A percentile compares a stretch with the other conserved stretches of the same genome.
Evolutionary conservation across 2,113 vertebrate species (phyloP).

Genomic region (Ivindomyrus marchei): DNA sequence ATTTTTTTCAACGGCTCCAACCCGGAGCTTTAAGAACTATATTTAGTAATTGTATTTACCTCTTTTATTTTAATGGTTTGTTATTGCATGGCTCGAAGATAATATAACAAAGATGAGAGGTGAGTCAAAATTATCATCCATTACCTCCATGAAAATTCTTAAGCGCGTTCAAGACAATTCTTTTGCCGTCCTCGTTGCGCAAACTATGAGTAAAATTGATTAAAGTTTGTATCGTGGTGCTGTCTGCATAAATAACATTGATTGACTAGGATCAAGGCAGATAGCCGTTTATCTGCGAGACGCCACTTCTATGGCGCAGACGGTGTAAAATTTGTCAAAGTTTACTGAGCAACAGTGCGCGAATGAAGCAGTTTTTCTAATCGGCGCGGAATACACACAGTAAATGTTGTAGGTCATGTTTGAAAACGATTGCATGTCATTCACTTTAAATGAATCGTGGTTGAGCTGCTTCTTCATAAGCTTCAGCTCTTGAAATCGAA

Average conservation of each 20-base stretch:
- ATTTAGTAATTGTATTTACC: slow-evolving; percentile 5
- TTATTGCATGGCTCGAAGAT: slow-evolving; percentile 50
- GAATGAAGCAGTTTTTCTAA: neutral
- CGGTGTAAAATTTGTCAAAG: neutral
- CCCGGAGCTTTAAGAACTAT: slow-evolving; percentile 39
- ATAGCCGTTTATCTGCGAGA: neutral
- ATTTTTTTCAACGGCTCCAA: slow-evolving; percentile 42
- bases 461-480: neutral
- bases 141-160: neutral
- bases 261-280: slow-evolving; percentile 5
- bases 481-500: neutral
- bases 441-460: neutral
- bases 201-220: neutral
- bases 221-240: neutral
- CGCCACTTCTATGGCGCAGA: slow-evolving; percentile 3
- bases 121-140: slow-evolving; percentile 39
- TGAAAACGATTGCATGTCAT: neutral
- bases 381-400: neutral
- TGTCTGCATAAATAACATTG: neutral
- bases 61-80: slow-evolving; percentile 32
- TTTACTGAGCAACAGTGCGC: neutral
- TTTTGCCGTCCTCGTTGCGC: neutral
- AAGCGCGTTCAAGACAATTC: neutral
- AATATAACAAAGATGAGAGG: slow-evolving; percentile 60
- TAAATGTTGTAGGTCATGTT: neutral